Evolutionary conservation across 2,888 invertebrate genomes (phyloP).

Genomic region (Ceratothoa steindachneri): DNA sequence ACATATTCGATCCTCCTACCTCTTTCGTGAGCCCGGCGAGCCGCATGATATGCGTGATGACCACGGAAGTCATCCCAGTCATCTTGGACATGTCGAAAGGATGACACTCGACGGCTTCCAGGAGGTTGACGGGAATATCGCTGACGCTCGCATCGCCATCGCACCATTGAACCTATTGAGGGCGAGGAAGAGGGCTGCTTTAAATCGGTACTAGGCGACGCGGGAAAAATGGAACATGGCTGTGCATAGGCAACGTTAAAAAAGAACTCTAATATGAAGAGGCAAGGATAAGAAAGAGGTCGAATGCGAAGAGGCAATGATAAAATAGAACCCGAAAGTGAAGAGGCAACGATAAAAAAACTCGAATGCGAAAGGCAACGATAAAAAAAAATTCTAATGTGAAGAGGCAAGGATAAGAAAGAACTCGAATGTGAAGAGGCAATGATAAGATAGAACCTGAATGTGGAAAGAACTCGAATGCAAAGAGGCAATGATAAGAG

Average conservation of each 20-base stretch:
- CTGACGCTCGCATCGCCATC: slow-evolving; percentile 50
- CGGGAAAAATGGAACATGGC: neutral
- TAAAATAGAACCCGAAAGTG: neutral
- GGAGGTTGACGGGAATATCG: slow-evolving; percentile 54
- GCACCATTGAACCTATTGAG: slow-evolving; percentile 41
- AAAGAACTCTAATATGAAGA: neutral
- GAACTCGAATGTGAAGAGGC: no score
- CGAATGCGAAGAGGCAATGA: neutral
- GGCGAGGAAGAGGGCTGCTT: neutral
- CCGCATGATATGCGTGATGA: slow-evolving; percentile 58
- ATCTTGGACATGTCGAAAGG: slow-evolving; percentile 58
- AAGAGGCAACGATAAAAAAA: neutral
- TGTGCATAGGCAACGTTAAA: neutral
- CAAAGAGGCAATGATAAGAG: no score
- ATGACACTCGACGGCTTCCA: slow-evolving; percentile 57
- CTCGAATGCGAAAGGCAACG: no score
- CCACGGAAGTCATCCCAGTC: slow-evolving; percentile 56
- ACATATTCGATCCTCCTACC: no score
- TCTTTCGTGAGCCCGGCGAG: slow-evolving; percentile 60
- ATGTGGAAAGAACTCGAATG: no score
- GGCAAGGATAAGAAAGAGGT: neutral
- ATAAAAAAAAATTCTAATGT: no score
- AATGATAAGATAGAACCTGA: no score
- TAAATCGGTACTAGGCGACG: neutral
- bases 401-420: no score